These are phyloP conservation scores for Drosophila acutilabella DNA, from an alignment of 2,888 invertebrate genomes.

Conservation along the genomic window DNA sequence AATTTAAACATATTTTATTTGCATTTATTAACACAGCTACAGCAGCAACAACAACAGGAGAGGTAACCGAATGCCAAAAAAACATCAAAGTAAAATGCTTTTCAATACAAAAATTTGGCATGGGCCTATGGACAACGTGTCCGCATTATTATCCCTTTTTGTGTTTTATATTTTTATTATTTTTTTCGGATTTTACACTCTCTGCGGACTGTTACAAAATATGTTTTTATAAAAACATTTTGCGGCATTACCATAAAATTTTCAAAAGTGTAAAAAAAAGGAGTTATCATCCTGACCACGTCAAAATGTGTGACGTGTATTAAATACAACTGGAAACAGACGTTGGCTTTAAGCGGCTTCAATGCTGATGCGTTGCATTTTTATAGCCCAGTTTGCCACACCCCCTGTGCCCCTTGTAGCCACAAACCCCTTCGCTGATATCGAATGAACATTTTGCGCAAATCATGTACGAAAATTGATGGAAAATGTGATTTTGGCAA, in stretches of 20 bases:
- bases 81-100: slow-evolving; percentile 75
- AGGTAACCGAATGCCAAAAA: slow-evolving; percentile 49
- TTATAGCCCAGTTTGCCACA: slow-evolving; percentile 38
- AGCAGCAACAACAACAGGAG: slow-evolving; percentile 14
- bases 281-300: slow-evolving; percentile 64
- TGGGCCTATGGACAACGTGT: slow-evolving; percentile 43
- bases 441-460: slow-evolving; percentile 66
- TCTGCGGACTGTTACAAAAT: slow-evolving; percentile 74
- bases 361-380: slow-evolving; percentile 44
- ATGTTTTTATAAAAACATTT: slow-evolving; percentile 76
- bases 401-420: too few relatives aligned
- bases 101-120: slow-evolving; percentile 62
- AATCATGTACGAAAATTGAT: slow-evolving; percentile 82
- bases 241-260: slow-evolving; percentile 77
- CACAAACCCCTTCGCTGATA: slow-evolving; percentile 18
- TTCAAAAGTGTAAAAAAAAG: slow-evolving; percentile 45
- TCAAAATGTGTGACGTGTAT: slow-evolving; percentile 79
- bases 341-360: slow-evolving; percentile 74
- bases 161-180: slow-evolving; percentile 13
- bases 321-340: slow-evolving; percentile 60
- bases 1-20: slow-evolving; percentile 81
- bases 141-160: slow-evolving; percentile 72
- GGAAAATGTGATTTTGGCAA: slow-evolving; percentile 75
- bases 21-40: slow-evolving; percentile 73
- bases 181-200: slow-evolving; percentile 26